Evolutionary conservation across 2,113 vertebrate genomes (phyloP).

Genomic region (Odobenus rosmarus): DNA sequence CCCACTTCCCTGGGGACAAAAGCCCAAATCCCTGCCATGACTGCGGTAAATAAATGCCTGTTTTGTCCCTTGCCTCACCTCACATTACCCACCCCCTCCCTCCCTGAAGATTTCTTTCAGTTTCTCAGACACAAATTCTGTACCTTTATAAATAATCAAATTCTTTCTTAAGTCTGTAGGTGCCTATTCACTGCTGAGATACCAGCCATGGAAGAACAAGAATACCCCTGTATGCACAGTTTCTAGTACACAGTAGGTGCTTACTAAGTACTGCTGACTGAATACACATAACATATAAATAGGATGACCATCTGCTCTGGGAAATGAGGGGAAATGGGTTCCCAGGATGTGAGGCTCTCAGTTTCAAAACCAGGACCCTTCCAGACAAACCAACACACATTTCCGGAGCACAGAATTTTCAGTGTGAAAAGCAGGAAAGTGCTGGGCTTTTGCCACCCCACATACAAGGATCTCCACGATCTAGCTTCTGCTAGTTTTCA

Average conservation of each 20-base stretch:
- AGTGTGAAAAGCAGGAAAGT: neutral
- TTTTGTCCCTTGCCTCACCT: neutral
- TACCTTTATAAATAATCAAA: neutral
- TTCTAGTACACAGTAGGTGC: neutral
- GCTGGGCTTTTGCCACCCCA: neutral
- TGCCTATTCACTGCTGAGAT: neutral
- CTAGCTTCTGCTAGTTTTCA: neutral
- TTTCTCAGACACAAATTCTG: neutral
- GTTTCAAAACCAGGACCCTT: neutral
- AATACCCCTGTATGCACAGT: neutral
- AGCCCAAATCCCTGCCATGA: neutral
- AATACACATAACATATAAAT: neutral
- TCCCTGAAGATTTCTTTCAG: neutral
- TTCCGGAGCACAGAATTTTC: neutral
- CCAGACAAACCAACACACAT: neutral
- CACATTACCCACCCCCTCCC: neutral
- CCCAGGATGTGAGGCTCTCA: neutral
- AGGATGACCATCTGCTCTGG: neutral
- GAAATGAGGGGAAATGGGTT: neutral
- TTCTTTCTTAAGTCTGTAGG: neutral
- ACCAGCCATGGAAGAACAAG: neutral
- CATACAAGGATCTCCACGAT: neutral
- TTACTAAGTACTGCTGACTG: neutral
- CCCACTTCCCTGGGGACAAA: neutral
- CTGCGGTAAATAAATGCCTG: neutral